Evolutionary conservation across 2,113 vertebrate species (phyloP), one percentile per base, ranked within the genome.

Genomic region (Oncorhynchus tshawytscha): DNA sequence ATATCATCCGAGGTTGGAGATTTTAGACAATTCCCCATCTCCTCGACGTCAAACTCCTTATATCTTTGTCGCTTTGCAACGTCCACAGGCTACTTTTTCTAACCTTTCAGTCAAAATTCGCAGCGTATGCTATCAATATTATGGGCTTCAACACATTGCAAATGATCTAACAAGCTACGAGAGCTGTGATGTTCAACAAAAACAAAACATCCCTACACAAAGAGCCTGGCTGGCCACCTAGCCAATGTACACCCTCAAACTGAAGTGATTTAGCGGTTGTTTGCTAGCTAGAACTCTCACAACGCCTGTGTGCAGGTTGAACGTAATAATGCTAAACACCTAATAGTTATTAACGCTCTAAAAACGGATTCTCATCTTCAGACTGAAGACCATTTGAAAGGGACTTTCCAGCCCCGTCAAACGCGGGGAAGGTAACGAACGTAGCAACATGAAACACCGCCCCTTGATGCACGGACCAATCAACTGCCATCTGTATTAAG

Each of bases 1-100:
- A 99, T 99, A 89, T 99, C 97, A 93, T 99, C 97, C 82, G 96
- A 97, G 82, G 96, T 97, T 77, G 96, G 97, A 87, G 96, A 97
- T 89, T 98, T 97, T 84, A 98, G 89, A 92, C 97, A 98, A 91
- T 98, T 98, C 89, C 96, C 97, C 97, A 98, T 98, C 89, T 95
- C 94, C 90, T 71, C 85, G 84, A 72, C 67, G 73, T 84, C 65
- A 75, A 83, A 89, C 84, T 78, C 81, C 65, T 29, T 76, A 18
- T 76, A 68, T 75, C 67, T 69, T 59, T 69, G 80, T 83, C 77
- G 78, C 66, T 76, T 78, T 24, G 20, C 70, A 67, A 67, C 66
- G 60, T 65, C 81, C 59, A 75, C 64, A 1, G 74, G 65, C 72
- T 51, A 74, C 70, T 71, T 64, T 70, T 57, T 71, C 78, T 0